Evolutionary conservation across 2,797 vertebrate species (phyloP).

Genomic region (Lacerta agilis): DNA sequence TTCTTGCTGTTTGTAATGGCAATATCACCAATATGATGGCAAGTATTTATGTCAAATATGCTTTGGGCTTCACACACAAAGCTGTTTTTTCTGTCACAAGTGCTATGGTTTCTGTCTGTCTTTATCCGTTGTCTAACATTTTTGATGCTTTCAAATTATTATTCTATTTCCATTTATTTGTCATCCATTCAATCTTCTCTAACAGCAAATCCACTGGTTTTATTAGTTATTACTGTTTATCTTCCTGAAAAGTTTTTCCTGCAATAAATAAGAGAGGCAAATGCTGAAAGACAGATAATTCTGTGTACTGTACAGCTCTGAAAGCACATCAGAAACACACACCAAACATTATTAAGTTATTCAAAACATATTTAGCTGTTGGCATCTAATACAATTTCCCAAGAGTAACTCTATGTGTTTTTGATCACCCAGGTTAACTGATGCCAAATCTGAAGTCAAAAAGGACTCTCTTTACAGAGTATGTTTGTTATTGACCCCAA

Average conservation of each 20-base stretch:
- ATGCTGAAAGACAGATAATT: neutral
- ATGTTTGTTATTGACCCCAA: neutral
- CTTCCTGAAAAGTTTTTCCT: constrained; percentile 7
- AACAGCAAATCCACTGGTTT: neutral
- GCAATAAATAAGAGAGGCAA: neutral
- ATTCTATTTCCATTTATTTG: neutral
- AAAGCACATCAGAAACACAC: neutral
- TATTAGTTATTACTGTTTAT: neutral
- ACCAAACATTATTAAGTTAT: neutral
- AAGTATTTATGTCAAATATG: neutral
- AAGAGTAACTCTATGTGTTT: neutral
- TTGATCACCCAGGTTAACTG: neutral
- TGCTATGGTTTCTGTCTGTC: neutral
- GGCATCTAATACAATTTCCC: neutral
- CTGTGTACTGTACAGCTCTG: neutral
- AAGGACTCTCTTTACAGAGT: neutral
- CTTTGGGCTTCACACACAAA: neutral
- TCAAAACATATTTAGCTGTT: neutral
- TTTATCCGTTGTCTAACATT: neutral
- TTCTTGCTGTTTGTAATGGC: neutral
- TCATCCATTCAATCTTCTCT: neutral
- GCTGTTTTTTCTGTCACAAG: neutral
- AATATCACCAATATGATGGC: neutral
- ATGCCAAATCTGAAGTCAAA: neutral
- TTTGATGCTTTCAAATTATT: neutral